Evolutionary conservation across 1,140 invertebrate species (phyloP), one percentile per base, ranked within the genome.

Genomic region (Heterodera carotae): DNA sequence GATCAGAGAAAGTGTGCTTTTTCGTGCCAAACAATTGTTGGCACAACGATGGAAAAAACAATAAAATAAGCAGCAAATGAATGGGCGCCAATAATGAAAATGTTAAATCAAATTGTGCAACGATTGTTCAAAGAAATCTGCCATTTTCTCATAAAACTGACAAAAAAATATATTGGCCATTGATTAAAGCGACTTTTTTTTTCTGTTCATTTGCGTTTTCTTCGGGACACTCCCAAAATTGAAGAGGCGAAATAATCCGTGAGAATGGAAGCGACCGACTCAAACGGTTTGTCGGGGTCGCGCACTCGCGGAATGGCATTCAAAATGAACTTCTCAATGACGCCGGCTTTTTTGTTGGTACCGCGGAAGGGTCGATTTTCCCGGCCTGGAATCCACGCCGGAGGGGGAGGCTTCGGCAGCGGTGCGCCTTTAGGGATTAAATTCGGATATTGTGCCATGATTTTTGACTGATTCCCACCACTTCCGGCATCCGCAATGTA

Each of bases 251-350:
- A 84, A 68, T 86, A 86, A 70, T 86, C 84, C 8, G 84, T 84
- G 27, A 88, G 70, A 73, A 86, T 86, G 33, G 82, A 84, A 27
- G 84, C 69, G 31, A 88, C 79, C 43, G 83, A 85, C 60, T 86
- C 84, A 25, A 83, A 75, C 39, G 84, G 84, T 36, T 75, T 75
- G 59, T 79, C 64, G 8, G 84, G 82, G 48, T 86, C 84, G 39
- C 84, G 71, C 25, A 86, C 80, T 33, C 77, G 78, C 34, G 86
- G 86, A 36, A 86, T 86, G 8, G 85, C 79, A 74, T 86, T 87
- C 48, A 86, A 76, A 67, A 86, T 86, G 80, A 86, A 86, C 77
- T 88, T 86, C 60, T 86, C 85, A 66, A 86, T 86, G 18, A 88
- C 70, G 7, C 86, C 86, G 59, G 80, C 80, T 8, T 79, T 81